Percentiles rank a stretch among this genome's conserved stretches.
These are phyloP conservation scores for Chloroceryle inda DNA, from an alignment of 2,797 vertebrate genomes.

Conservation along the genomic window DNA sequence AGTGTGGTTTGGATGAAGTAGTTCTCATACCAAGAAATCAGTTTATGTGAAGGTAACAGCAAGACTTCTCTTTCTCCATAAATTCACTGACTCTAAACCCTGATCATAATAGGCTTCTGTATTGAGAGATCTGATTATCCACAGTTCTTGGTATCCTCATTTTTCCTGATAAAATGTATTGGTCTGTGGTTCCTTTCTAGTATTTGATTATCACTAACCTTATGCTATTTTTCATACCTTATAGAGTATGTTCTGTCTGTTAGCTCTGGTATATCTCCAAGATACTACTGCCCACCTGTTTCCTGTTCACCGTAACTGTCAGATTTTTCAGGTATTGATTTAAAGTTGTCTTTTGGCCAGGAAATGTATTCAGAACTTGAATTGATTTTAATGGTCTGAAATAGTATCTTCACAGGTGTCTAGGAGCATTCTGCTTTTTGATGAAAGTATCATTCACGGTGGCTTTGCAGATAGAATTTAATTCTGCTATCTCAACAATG, in stretches of 20 bases:
- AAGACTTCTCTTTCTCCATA: neutral
- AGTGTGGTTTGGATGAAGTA: neutral
- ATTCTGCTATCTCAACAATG: neutral
- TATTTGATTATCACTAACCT: neutral
- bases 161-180: neutral
- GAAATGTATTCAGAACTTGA: neutral
- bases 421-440: neutral
- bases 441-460: neutral
- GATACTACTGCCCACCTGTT: neutral
- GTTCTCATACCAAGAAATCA: neutral
- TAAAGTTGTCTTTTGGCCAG: neutral
- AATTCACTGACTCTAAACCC: neutral
- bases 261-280: neutral
- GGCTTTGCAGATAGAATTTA: neutral
- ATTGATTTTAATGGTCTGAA: neutral
- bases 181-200: neutral
- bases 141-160: neutral
- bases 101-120: neutral
- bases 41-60: neutral
- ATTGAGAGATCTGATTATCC: neutral
- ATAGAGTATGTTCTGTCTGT: fast-evolving
- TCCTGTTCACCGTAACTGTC: neutral
- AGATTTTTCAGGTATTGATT: neutral
- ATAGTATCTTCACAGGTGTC: neutral
- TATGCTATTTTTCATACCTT: neutral